Base-by-base conservation (phyloP, 2,113 vertebrate species). In the Hymenochirus boettgeri region DNA sequence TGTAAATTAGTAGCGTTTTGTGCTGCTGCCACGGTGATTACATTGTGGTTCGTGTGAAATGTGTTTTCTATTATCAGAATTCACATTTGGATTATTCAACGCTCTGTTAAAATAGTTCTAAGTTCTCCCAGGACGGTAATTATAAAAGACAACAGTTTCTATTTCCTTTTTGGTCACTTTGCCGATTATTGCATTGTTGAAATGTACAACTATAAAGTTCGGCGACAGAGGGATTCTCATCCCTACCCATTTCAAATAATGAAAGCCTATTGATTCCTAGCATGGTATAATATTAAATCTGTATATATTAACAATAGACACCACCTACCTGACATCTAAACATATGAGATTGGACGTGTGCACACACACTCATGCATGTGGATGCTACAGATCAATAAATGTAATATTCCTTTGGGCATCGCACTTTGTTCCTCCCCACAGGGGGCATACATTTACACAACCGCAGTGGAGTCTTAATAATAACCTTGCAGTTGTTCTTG, bases 1-100 rank as follows among this genome's bases (percentile, higher is more conserved):
- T 69, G 65, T 69, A 60, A 69, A 69, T 69, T 46, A 69, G 58
- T 48, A 60, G 35, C 19, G 52, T 69, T 67, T 52, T 69, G 65
- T 69, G 57, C 48, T 53, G 65, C 51, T 25, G 25, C 29, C 13
- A 60, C 24, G 29, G 48, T 53, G 65, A 69, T 69, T 69, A 69
- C 56, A 69, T 69, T 69, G 57, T 53, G 65, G 64, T 69, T 69
- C 65, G 60, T 69, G 51, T 60, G 57, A 47, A 60, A 51, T 59
- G 59, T 69, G 65, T 69, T 69, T 69, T 19, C 47, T 69, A 69
- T 69, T 69, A 59, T 69, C 23, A 50, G 31, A 27, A 21, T 45
- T 24, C 65, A 69, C 22, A 26, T 69, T 69, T 69, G 56, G 27
- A 59, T 60, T 57, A 45, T 45, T 60, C 15, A 29, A 27, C 53